phyloP scores from a whole-genome alignment of 2,888 invertebrate species.

The Rhagonycha fulva region DNA sequence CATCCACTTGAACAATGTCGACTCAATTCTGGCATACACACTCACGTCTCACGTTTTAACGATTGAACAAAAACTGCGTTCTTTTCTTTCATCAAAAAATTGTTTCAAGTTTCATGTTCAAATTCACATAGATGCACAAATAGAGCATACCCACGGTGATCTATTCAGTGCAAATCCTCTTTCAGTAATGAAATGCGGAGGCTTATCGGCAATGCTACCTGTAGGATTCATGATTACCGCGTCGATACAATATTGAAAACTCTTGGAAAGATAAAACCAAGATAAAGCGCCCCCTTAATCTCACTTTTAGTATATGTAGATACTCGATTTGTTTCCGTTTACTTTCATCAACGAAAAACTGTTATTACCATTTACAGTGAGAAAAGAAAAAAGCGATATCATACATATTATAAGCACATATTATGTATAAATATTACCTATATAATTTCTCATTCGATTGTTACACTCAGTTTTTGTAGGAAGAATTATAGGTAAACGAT shows the following conservation, averaged over 20 bases:
- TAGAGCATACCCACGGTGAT: background rate
- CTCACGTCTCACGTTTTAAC: constrained; percentile 1
- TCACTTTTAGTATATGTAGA: constrained; percentile 1
- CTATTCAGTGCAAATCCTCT: constrained; percentile 2
- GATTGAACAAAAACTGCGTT: background rate
- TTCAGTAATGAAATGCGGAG: background rate
- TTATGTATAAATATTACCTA: background rate
- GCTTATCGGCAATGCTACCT: constrained; percentile 1
- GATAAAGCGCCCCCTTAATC: background rate
- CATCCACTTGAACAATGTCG: constrained; percentile 19
- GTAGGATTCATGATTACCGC: constrained; percentile 1
- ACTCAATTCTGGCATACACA: constrained; percentile 9
- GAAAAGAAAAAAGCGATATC: background rate
- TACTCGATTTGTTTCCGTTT: background rate
- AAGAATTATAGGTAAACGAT: background rate
- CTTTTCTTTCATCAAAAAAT: background rate
- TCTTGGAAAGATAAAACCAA: background rate
- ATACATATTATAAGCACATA: background rate
- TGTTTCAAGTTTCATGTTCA: background rate
- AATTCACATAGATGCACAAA: background rate
- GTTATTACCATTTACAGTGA: background rate
- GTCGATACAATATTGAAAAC: constrained; percentile 1
- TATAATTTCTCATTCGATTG: background rate
- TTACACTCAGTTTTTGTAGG: background rate
- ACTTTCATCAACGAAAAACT: background rate